phyloP scores from a whole-genome alignment of 2,797 vertebrate species.

The Tokudaia tokunoshimensis region DNA sequence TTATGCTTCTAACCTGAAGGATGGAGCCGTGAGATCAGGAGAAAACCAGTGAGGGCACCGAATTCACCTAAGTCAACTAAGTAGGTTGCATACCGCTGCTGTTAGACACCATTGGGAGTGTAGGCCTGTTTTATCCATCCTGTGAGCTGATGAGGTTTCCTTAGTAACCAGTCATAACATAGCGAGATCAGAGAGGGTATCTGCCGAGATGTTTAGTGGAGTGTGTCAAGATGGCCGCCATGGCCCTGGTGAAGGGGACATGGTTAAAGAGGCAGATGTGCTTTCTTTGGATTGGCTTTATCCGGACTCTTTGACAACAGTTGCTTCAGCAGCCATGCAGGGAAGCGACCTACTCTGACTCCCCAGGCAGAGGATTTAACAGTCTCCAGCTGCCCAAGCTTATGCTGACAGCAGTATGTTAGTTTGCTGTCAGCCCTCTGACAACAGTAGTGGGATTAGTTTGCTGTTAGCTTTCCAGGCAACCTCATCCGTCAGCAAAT shows the following conservation, averaged over 20 bases:
- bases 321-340: not conserved
- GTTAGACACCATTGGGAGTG: not conserved
- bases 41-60: not conserved
- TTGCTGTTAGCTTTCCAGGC: not conserved
- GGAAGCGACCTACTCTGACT: not conserved
- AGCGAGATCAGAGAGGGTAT: not conserved
- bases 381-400: too few species aligned
- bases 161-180: not conserved
- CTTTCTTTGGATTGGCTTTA: not conserved
- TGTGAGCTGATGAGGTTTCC: not conserved
- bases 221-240: not conserved
- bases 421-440: too few species aligned
- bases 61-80: not conserved
- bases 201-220: not conserved
- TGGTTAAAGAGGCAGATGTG: not conserved
- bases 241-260: fast-evolving
- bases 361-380: not conserved
- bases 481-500: too few species aligned
- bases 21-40: too few species aligned
- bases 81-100: not conserved
- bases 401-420: fast-evolving
- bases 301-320: too few species aligned
- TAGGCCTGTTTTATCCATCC: not conserved
- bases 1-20: not conserved
- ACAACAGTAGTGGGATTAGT: fast-evolving